A percentile compares a stretch with the other conserved stretches of the same genome.
Conservation (phyloP, 2,797 vertebrate genomes). For the Taenioides sp. region DNA sequence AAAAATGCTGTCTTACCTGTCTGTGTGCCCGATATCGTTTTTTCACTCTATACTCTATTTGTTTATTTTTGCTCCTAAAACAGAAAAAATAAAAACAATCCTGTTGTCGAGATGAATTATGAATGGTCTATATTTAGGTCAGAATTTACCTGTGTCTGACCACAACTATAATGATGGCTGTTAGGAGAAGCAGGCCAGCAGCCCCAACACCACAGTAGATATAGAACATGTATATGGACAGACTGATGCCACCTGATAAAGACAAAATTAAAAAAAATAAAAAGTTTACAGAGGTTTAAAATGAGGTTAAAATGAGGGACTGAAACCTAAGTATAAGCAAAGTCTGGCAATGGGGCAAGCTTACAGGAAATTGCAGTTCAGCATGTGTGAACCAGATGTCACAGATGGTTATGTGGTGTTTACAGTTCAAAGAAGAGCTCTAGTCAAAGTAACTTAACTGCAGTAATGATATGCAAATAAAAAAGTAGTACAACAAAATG, state of each 20-base stretch:
- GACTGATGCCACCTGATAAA: conserved; percentile 59
- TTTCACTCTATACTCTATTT: conserved; percentile 71
- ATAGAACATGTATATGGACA: conserved; percentile 61
- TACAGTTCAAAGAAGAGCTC: not conserved
- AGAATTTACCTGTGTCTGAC: conserved; percentile 64
- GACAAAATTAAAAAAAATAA: conserved; percentile 7
- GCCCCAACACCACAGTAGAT: conserved; percentile 69
- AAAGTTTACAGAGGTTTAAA: not conserved
- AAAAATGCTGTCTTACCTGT: conserved; percentile 67
- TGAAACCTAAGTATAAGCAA: not conserved
- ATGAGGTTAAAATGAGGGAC: not conserved
- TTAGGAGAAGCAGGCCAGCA: conserved; percentile 58
- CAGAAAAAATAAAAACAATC: not conserved
- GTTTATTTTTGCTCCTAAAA: conserved; percentile 68
- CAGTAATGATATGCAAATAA: not conserved
- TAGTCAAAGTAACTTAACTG: not conserved
- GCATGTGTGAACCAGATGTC: not conserved
- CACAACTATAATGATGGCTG: conserved; percentile 50
- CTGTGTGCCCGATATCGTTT: conserved; percentile 65
- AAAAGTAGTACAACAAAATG: not conserved
- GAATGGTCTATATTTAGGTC: not conserved
- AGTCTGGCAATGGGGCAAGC: not conserved
- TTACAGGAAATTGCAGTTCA: conserved; percentile 28
- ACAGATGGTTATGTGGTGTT: not conserved
- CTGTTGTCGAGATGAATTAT: not conserved